Base-by-base conservation (phyloP, 2,797 vertebrate genomes). In the Acanthurus tractus region DNA sequence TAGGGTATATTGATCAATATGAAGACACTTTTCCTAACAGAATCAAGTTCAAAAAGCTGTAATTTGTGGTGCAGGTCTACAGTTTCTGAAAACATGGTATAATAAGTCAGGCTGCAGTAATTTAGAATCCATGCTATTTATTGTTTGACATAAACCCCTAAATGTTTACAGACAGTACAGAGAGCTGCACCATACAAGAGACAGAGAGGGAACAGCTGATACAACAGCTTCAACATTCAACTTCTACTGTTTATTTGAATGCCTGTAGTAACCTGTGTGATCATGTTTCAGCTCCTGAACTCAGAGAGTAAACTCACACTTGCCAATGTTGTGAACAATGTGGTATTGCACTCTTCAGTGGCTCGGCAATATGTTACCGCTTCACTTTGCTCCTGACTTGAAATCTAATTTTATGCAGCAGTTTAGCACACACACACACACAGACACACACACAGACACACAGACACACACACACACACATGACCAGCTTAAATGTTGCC, bases 261-360 rank as follows among this genome's bases (percentile, higher is more conserved):
- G 29, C 76, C 78, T 42, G 68, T 62, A 58, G 78, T 66, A 70
- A 77, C n/a, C 40, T 18, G 29, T 63, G 74, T 50, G 85, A 70
- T 92, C 78, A 74, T 53, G 79, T 86, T 89, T 69, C 83, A 73
- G 70, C 65, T 84, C 67, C 59, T 74, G 64, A 81, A 86, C 84
- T 72, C 8, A 49, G 10, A 64, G 52, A 76, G 66, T 55, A 81
- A 82, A 76, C 59, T 34, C 4, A 48, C 50, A 53, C 40, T 29
- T 54, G 23, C 53, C 68, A 55, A 61, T 68, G 62, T 65, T 74
- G 25, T 81, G 70, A 83, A 68, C 64, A 66, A 73, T 73, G 71
- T 67, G 34, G 42, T 44, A 23, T 57, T 59, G 64, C 62, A 23
- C 53, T 64, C 42, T 64, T 5, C 56, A n/a, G 64, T 13, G 25